Percentiles rank a stretch among this genome's conserved stretches.
Conservation (phyloP, 2,888 invertebrate genomes). For the Acrobasis repandana region DNA sequence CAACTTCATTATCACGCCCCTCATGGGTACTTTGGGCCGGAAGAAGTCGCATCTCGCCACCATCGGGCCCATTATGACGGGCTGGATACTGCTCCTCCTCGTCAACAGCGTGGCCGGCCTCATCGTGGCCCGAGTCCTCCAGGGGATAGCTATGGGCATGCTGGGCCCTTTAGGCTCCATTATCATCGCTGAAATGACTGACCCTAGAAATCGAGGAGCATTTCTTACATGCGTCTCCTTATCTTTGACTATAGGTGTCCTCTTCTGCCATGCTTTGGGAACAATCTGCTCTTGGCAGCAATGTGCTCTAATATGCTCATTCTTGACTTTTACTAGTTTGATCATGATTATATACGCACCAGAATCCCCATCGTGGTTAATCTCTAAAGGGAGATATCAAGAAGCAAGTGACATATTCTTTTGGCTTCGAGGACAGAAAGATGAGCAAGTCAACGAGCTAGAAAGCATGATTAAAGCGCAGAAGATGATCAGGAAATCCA, state of each 20-base stretch:
- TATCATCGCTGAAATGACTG: slow-evolving; percentile 83
- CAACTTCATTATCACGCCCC: slow-evolving; percentile 80
- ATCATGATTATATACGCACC: slow-evolving; percentile 81
- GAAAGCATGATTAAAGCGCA: slow-evolving; percentile 73
- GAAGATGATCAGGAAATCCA: slow-evolving; percentile 58
- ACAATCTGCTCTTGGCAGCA: slow-evolving; percentile 83
- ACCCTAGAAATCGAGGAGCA: slow-evolving; percentile 84
- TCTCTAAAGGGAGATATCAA: slow-evolving; percentile 79
- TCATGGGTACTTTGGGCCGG: slow-evolving; percentile 83
- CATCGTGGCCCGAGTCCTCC: slow-evolving; percentile 77
- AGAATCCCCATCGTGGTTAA: slow-evolving; percentile 87
- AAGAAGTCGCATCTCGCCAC: slow-evolving; percentile 80
- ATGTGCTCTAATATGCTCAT: slow-evolving; percentile 78
- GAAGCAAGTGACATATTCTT: slow-evolving; percentile 82
- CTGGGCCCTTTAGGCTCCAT: slow-evolving; percentile 80
- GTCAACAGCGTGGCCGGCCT: slow-evolving; percentile 70
- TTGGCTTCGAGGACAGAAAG: slow-evolving; percentile 79
- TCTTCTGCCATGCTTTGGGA: slow-evolving; percentile 85
- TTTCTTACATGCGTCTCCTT: slow-evolving; percentile 84
- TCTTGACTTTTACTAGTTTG: slow-evolving; percentile 75
- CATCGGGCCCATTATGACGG: slow-evolving; percentile 76
- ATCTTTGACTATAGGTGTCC: slow-evolving; percentile 84
- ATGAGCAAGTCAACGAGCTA: slow-evolving; percentile 67
- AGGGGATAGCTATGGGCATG: slow-evolving; percentile 82
- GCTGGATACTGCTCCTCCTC: slow-evolving; percentile 83